Evolutionary conservation across 2,888 invertebrate genomes (phyloP), one percentile per base, ranked within the genome.

Genomic region (Agonum fuliginosum): DNA sequence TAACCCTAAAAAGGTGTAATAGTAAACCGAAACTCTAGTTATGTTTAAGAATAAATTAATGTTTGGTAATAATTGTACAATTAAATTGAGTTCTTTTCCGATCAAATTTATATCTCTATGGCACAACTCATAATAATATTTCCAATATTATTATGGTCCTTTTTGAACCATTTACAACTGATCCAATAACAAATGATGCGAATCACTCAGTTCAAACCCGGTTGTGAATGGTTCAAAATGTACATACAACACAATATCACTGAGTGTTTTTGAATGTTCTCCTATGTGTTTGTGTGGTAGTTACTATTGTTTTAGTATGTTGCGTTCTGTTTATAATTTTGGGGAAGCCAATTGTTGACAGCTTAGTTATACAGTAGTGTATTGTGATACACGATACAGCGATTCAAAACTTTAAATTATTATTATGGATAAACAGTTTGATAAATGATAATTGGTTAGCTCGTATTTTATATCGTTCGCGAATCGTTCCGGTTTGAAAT

Each of bases 301-400:
- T 51, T 74, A 74, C 34, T 76, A 69, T 76, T 76, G 76, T 76
- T 76, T n/a, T 76, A 76, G 76, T 69, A 69, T 69, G 76, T 76
- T 76, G 76, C 76, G 76, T 74, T 73, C 58, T 73, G 65, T 75
- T 69, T 76, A 54, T 41, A 67, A 65, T 78, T 81, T 84, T 84
- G 84, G 84, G 85, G 84, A 83, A 84, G 85, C 85, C 84, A 85
- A 83, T 81, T 81, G 80, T 70, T 58, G 24, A 65, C 58, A 73
- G 22, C n/a, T 69, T 69, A 22, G n/a, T n/a, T n/a, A n/a, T n/a
- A n/a, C n/a, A n/a, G n/a, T n/a, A n/a, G n/a, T n/a, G n/a, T n/a
- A n/a, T n/a, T n/a, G n/a, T n/a, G n/a, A n/a, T n/a, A n/a, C n/a
- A n/a, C n/a, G n/a, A n/a, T n/a, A n/a, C n/a, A n/a, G n/a, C n/a